phyloP scores from a whole-genome alignment of 2,888 invertebrate genomes.

The Autographa pulchrina region DNA sequence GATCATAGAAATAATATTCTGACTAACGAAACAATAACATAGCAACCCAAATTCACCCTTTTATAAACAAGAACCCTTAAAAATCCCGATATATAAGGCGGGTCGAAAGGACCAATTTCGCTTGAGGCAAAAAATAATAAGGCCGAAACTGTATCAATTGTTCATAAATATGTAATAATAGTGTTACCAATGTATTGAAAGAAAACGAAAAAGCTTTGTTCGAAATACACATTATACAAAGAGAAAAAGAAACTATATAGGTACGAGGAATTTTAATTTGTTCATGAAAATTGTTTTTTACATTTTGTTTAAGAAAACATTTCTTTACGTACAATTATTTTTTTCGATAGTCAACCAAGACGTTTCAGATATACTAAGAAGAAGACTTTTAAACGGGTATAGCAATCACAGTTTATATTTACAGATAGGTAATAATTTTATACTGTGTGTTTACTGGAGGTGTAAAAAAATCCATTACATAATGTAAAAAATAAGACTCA shows the following conservation, averaged over 20 bases:
- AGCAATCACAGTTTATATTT: too few species aligned
- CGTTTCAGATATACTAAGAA: too few species aligned
- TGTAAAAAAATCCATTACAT: too few species aligned
- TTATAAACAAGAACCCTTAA: background rate
- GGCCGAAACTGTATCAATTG: conserved; percentile 4
- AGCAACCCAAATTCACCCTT: background rate
- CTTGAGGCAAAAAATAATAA: conserved; percentile 4
- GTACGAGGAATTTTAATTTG: background rate
- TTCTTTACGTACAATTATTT: too few species aligned
- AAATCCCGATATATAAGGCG: background rate
- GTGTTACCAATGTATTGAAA: conserved; percentile 1
- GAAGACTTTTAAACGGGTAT: too few species aligned
- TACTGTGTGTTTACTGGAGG: too few species aligned
- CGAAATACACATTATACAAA: background rate
- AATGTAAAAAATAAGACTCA: too few species aligned
- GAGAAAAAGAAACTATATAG: background rate
- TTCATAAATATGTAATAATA: conserved; percentile 2
- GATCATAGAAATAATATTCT: background rate
- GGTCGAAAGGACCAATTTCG: background rate
- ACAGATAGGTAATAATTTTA: too few species aligned
- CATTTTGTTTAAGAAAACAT: too few species aligned
- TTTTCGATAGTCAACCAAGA: too few species aligned
- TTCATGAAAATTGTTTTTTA: background rate
- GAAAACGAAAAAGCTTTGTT: background rate
- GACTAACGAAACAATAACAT: background rate